Base-by-base conservation (phyloP, 2,888 invertebrate genomes). In the Drosophila falleni region DNA sequence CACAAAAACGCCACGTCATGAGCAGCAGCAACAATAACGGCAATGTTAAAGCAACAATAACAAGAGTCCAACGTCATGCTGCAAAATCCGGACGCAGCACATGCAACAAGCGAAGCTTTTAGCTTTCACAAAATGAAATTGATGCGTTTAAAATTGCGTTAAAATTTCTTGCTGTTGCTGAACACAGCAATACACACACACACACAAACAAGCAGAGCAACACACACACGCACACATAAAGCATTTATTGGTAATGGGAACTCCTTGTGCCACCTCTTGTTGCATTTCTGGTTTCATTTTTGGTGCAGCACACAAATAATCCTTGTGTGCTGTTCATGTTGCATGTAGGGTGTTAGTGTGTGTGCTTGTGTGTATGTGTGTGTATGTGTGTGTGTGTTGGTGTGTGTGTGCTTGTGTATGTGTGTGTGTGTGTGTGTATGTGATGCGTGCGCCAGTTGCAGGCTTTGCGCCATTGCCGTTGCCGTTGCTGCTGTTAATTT, bases 131-230 rank as follows among this genome's bases (percentile, higher is more conserved):
- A 85, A 88, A 81, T 79, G 75, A 87, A 89, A 88, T 88, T 86
- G 87, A 89, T 89, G 88, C 81, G 83, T 88, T 89, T 88, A 74
- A 87, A 89, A 89, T 86, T 87, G 89, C 83, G 82, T 82, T 85
- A 77, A 89, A 72, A 80, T 80, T 73, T 66, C 70, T 78, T 64
- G 58, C n/a, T 77, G 81, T 65, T 66, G 44, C 80, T 44, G 62
- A 63, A 37, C 33, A 42, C 47, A 49, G 9, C n/a, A 33, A 53
- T 47, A 61, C 31, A 41, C 54, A 35, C 53, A 13, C 54, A 59
- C 10, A 23, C 23, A 23, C 3, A 23, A 2, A 35, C 26, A n/a
- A 41, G 47, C 35, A 53, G 23, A 19, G 11, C 37, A 42, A 47
- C 19, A 46, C 26, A 44, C 15, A 41, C 53, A 13, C 54, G 59